Conservation (phyloP, 53 echinoderm and acorn worm species). For the Holothuria scabra region DNA sequence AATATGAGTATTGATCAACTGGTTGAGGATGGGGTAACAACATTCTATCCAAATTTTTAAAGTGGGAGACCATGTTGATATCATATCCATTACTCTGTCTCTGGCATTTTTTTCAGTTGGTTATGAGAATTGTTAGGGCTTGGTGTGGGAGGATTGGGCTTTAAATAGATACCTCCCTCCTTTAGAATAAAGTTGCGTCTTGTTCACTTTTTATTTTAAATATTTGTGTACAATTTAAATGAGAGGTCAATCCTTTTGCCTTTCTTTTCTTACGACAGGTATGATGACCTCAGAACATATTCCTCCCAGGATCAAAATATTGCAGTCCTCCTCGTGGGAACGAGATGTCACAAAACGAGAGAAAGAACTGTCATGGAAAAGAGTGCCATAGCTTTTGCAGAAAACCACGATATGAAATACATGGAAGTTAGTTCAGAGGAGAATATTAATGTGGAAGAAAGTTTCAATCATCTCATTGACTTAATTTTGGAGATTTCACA, state of each 20-base stretch:
- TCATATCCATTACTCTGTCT: no score
- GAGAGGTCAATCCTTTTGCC: background rate
- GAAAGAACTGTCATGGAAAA: constrained; percentile 61
- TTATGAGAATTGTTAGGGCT: no score
- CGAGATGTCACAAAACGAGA: constrained; percentile 65
- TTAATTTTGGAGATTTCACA: constrained; percentile 56
- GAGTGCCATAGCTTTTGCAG: constrained; percentile 56
- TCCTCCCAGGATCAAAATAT: constrained; percentile 48
- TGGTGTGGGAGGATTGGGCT: no score
- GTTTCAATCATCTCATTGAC: constrained; percentile 74
- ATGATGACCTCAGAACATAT: constrained; percentile 70
- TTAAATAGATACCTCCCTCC: no score
- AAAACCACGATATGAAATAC: constrained; percentile 66
- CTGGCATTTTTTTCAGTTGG: no score
- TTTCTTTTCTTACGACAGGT: constrained; percentile 47
- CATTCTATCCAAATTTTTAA: no score
- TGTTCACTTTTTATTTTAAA: no score
- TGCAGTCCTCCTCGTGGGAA: constrained; percentile 69
- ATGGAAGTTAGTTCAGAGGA: constrained; percentile 74
- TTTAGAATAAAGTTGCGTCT: no score
- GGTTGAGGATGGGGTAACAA: no score
- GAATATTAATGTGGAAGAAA: constrained; percentile 60
- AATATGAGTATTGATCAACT: no score
- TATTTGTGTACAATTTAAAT: no score
- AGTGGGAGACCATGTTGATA: no score